phyloP scores from a whole-genome alignment of 1,140 invertebrate species.

The Hycleus cichorii region DNA sequence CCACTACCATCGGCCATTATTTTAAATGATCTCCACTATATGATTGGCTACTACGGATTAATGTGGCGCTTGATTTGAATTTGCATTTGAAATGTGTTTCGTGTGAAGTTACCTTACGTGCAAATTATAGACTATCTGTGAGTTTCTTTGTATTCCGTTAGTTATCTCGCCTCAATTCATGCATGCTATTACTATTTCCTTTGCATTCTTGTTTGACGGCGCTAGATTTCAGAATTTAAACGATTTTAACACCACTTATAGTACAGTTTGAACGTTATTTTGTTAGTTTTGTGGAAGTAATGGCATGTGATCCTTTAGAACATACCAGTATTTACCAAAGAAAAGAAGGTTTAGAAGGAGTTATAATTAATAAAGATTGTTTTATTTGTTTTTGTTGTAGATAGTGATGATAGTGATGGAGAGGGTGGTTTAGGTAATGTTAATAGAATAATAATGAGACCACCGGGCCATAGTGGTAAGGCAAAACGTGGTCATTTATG shows the following conservation, averaged over 20 bases:
- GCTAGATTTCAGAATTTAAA: no score
- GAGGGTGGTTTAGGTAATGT: constrained; percentile 93
- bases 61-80: no score
- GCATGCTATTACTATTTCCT: background rate
- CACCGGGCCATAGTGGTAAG: constrained; percentile 89
- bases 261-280: no score
- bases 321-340: constrained; percentile 60
- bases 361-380: background rate
- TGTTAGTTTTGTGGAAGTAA: background rate
- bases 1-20: no score
- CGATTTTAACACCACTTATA: no score
- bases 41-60: no score
- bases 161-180: background rate
- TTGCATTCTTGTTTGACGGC: background rate
- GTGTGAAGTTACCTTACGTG: no score
- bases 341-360: constrained; percentile 42
- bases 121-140: no score
- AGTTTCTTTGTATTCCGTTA: background rate
- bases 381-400: constrained; percentile 44
- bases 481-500: constrained; percentile 90
- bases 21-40: no score
- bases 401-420: constrained; percentile 91
- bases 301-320: constrained; percentile 50
- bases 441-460: constrained; percentile 82
- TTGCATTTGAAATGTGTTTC: no score